Evolutionary conservation across 2,888 invertebrate genomes (phyloP).

Genomic region (Cacoxenus indagator): DNA sequence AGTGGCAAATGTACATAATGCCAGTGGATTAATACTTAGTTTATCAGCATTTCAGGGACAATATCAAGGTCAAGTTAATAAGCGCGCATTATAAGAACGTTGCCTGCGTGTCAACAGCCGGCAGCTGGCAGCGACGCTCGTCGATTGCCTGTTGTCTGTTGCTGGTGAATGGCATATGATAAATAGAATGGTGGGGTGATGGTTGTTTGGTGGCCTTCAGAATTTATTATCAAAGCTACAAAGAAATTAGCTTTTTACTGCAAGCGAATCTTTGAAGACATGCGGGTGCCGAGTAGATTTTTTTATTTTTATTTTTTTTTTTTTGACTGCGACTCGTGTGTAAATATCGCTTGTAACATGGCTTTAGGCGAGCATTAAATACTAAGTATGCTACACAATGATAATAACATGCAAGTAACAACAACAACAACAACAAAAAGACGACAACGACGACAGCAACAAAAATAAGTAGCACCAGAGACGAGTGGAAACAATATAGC

Average conservation of each 20-base stretch:
- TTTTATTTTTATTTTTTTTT: no score
- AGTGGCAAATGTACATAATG: conserved; percentile 61
- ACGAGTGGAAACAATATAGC: not conserved
- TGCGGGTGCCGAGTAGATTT: conserved; percentile 10
- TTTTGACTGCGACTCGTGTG: not conserved
- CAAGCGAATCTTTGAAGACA: no score
- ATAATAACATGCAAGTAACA: not conserved
- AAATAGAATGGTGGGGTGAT: not conserved
- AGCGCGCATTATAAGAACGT: conserved; percentile 53
- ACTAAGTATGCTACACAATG: conserved; percentile 37
- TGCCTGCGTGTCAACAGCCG: conserved; percentile 32
- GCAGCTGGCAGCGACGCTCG: not conserved
- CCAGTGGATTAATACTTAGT: conserved; percentile 60
- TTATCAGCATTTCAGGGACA: conserved; percentile 59
- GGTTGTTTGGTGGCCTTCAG: no score
- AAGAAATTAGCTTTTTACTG: no score
- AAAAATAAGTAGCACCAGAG: no score
- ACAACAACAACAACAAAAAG: not conserved
- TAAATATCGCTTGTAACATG: conserved; percentile 8
- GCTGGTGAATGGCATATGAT: conserved; percentile 15
- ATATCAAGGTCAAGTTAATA: conserved; percentile 62
- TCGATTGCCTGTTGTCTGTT: conserved; percentile 26
- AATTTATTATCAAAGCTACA: no score
- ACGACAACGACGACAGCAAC: not conserved
- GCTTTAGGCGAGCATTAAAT: conserved; percentile 27